These are phyloP conservation scores for Rhodophaea formosa DNA, from an alignment of 2,888 invertebrate species.

Conservation along the genomic window DNA sequence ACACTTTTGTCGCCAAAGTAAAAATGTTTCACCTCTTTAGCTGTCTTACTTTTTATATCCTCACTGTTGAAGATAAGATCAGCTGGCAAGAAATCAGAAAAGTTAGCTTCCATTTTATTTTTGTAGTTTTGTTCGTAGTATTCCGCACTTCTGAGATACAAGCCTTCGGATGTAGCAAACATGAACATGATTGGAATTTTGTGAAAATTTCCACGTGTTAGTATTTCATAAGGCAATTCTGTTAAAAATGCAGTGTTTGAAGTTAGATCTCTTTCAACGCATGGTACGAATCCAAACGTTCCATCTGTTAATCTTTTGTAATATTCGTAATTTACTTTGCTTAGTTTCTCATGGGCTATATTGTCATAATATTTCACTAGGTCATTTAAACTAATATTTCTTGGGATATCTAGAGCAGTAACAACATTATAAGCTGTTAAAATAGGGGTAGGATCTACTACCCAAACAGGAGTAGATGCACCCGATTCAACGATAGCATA, in stretches of 20 bases:
- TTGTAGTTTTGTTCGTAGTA: constrained; percentile 37
- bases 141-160: constrained; percentile 35
- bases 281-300: constrained; percentile 43
- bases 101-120: constrained; percentile 37
- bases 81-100: constrained; percentile 39
- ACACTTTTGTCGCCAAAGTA: constrained; percentile 39
- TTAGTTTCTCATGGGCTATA: constrained; percentile 31
- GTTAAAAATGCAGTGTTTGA: constrained; percentile 31
- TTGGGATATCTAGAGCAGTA: constrained; percentile 20
- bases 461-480: constrained; percentile 36
- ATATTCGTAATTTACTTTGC: constrained; percentile 29
- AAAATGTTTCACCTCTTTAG: constrained; percentile 33
- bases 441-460: constrained; percentile 34
- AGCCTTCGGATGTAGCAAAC: constrained; percentile 38
- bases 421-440: constrained; percentile 34
- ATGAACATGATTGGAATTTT: constrained; percentile 39
- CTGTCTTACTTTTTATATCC: constrained; percentile 28
- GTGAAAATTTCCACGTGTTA: constrained; percentile 29
- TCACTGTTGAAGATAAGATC: constrained; percentile 38
- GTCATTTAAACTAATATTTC: constrained; percentile 21
- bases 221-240: constrained; percentile 29
- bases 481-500: constrained; percentile 44
- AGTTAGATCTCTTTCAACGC: constrained; percentile 34
- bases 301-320: constrained; percentile 40
- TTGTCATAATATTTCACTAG: constrained; percentile 31